Percentiles rank a stretch among this genome's conserved stretches.
These are phyloP conservation scores for Cheumatopsyche charites DNA, from an alignment of 1,140 invertebrate species.

Conservation along the genomic window DNA sequence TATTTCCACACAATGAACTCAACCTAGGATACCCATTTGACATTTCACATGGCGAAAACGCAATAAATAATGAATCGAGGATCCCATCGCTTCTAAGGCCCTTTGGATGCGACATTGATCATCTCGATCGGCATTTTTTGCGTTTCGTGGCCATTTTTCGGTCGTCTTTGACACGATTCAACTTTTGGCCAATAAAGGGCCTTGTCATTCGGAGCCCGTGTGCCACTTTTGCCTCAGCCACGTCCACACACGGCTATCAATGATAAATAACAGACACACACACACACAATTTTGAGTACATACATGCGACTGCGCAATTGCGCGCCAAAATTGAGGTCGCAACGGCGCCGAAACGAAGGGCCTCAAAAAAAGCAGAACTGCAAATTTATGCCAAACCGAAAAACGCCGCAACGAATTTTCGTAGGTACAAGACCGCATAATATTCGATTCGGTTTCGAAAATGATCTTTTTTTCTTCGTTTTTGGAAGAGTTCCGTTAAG, in stretches of 20 bases:
- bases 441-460: too few species aligned
- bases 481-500: not conserved
- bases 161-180: constrained; percentile 36
- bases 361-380: constrained; percentile 2
- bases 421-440: too few species aligned
- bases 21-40: too few species aligned
- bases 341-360: constrained; percentile 17
- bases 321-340: constrained; percentile 35
- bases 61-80: too few species aligned
- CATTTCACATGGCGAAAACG: too few species aligned
- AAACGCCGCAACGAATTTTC: too few species aligned
- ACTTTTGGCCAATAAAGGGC: constrained; percentile 39
- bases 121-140: too few species aligned
- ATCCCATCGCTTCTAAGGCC: too few species aligned
- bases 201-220: constrained; percentile 30
- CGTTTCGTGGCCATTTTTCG: constrained; percentile 9
- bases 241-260: constrained; percentile 15
- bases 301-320: constrained; percentile 34
- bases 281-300: not conserved
- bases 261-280: constrained; percentile 25
- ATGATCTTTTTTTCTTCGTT: too few species aligned
- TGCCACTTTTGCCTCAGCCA: constrained; percentile 23
- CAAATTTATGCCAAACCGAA: not conserved
- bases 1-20: too few species aligned
- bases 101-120: too few species aligned